These are phyloP conservation scores for Drosophila quadrilineata DNA, from an alignment of 1,140 invertebrate species.

Conservation along the genomic window DNA sequence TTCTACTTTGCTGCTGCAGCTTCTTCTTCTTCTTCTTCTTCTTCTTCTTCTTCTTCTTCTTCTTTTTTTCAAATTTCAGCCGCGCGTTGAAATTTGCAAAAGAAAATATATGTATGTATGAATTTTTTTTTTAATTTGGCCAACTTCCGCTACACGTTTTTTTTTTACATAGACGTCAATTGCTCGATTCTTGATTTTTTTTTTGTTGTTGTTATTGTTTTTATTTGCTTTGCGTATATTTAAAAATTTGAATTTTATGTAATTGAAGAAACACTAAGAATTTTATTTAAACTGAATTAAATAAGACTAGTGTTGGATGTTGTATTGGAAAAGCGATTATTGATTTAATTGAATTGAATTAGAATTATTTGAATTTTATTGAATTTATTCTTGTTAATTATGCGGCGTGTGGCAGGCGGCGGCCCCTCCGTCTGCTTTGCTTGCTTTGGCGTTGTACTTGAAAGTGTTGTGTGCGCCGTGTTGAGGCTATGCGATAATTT, in stretches of 20 bases:
- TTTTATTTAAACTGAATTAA: slow-evolving; percentile 68
- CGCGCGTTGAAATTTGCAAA: slow-evolving; percentile 54
- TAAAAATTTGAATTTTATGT: slow-evolving; percentile 44
- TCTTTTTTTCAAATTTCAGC: slow-evolving; percentile 52
- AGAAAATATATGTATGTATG: slow-evolving; percentile 9
- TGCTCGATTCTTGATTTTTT: slow-evolving; percentile 30
- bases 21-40: too few relatives aligned
- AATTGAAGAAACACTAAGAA: slow-evolving; percentile 62
- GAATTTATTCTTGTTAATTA: slow-evolving; percentile 51
- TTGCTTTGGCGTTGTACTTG: slow-evolving; percentile 70
- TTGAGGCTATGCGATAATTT: slow-evolving; percentile 48
- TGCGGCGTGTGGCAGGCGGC: slow-evolving; percentile 50
- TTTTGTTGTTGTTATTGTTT: slow-evolving; percentile 26
- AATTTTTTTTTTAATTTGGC: slow-evolving; percentile 31
- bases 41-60: slow-evolving; percentile 8
- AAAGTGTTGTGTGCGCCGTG: slow-evolving; percentile 56
- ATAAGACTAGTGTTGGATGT: slow-evolving; percentile 62
- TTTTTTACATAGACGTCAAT: slow-evolving; percentile 34
- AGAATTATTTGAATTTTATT: slow-evolving; percentile 33
- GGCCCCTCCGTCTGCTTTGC: slow-evolving; percentile 57
- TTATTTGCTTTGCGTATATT: slow-evolving; percentile 2
- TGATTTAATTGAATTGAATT: slow-evolving; percentile 32
- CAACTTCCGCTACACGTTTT: slow-evolving; percentile 37
- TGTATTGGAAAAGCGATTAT: slow-evolving; percentile 14
- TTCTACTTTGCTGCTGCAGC: too few relatives aligned